A percentile compares a stretch with the other conserved stretches of the same genome.
phyloP scores from a whole-genome alignment of 2,888 invertebrate species.

The Steinernema scapterisci region DNA sequence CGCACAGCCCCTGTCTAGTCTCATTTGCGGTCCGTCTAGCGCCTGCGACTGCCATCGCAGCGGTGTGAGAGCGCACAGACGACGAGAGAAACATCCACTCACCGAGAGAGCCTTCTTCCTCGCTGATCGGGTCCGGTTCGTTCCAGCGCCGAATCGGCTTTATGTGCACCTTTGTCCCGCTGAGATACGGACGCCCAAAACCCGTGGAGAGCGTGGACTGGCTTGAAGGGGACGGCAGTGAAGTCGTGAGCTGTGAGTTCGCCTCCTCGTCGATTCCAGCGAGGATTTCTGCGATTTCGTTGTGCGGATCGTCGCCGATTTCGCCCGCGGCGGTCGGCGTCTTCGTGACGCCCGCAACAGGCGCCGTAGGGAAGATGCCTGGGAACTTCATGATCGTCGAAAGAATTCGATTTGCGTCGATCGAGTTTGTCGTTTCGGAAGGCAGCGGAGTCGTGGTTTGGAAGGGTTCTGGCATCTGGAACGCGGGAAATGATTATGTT shows the following conservation, averaged over 20 bases:
- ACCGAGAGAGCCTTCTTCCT: background rate
- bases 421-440: background rate
- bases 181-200: conserved; percentile 12
- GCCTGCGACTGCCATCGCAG: background rate
- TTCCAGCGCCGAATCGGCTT: conserved; percentile 29
- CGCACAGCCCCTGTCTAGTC: background rate
- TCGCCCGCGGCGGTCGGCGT: background rate
- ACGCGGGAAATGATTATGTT: no score
- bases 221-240: background rate
- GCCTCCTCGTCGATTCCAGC: conserved; percentile 10
- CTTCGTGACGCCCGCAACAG: background rate
- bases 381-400: conserved; percentile 26
- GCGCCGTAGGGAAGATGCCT: background rate
- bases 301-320: background rate
- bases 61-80: conserved; percentile 20
- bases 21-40: no score
- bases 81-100: background rate
- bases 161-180: conserved; percentile 19
- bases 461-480: background rate
- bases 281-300: conserved; percentile 27
- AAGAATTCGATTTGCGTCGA: conserved; percentile 17
- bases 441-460: background rate
- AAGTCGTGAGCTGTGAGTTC: background rate
- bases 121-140: conserved; percentile 8
- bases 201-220: background rate